Conservation (phyloP, 1,140 invertebrate species). For the Zophobas morio region DNA sequence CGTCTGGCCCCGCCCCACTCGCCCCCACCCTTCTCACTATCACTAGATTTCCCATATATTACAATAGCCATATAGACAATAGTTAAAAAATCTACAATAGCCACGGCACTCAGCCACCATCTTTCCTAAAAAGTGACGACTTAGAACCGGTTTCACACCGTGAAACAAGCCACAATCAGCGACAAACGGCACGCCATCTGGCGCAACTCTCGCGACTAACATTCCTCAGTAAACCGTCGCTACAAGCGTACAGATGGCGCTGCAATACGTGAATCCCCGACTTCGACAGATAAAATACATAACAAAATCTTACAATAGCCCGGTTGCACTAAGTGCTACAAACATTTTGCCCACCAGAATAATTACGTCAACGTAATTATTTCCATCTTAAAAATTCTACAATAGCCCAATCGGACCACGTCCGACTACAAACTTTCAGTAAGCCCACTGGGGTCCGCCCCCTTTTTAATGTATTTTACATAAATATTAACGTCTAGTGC, state of each 20-base stretch:
- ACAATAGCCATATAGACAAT: conserved; percentile 63
- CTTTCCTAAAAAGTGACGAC: conserved; percentile 66
- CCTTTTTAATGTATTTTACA: conserved; percentile 65
- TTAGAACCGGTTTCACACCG: conserved; percentile 56
- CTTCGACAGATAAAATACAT: conserved; percentile 58
- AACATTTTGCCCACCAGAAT: conserved; percentile 66
- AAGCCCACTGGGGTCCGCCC: conserved; percentile 24
- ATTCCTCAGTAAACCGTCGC: not conserved
- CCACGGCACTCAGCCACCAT: conserved; percentile 57
- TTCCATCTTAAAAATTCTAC: conserved; percentile 61
- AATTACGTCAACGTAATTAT: conserved; percentile 56
- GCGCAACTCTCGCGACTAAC: not conserved
- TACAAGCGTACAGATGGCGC: not conserved
- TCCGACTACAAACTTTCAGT: conserved; percentile 60
- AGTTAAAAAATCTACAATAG: conserved; percentile 64
- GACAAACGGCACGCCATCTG: not conserved
- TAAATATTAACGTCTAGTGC: conserved; percentile 67
- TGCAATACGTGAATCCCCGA: conserved; percentile 42
- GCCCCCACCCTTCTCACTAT: not conserved
- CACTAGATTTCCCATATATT: conserved; percentile 51
- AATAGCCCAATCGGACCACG: conserved; percentile 64
- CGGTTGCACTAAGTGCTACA: conserved; percentile 68
- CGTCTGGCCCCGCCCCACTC: not conserved
- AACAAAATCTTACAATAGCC: conserved; percentile 65
- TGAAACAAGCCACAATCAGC: conserved; percentile 47